phyloP scores from a whole-genome alignment of 2,888 invertebrate species.

The Rhaphigaster nebulosa region DNA sequence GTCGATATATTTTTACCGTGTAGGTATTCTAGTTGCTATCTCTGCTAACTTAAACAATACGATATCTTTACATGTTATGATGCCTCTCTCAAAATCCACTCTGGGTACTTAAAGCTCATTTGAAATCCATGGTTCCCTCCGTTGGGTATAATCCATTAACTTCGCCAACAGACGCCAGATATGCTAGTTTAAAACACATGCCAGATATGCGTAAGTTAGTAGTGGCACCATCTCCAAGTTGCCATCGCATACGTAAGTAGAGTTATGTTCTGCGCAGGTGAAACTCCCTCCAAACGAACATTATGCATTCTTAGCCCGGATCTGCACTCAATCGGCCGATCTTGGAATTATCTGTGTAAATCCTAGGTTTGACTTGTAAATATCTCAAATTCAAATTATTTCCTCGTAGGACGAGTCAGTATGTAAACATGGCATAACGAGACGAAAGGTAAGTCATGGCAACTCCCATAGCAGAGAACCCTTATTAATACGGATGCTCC shows the following conservation, averaged over 20 bases:
- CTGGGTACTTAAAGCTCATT: background rate
- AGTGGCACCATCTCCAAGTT: background rate
- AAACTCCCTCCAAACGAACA: background rate
- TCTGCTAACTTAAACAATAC: too few species aligned
- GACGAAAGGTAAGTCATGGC: slow-evolving; percentile 38
- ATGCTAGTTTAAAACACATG: background rate
- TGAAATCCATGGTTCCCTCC: background rate
- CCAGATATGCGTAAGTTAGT: background rate
- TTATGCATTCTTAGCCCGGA: slow-evolving; percentile 25
- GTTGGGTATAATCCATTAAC: background rate
- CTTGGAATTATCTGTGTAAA: slow-evolving; percentile 27
- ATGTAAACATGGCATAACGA: slow-evolving; percentile 11
- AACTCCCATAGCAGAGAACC: background rate
- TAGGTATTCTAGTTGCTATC: too few species aligned
- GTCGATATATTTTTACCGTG: too few species aligned
- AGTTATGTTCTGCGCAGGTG: background rate
- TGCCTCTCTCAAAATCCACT: background rate
- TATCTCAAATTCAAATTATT: slow-evolving; percentile 49
- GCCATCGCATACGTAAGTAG: background rate
- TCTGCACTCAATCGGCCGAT: slow-evolving; percentile 1
- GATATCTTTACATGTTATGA: background rate
- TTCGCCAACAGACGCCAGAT: background rate
- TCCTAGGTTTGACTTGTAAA: slow-evolving; percentile 31
- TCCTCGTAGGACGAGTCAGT: background rate
- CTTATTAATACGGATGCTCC: slow-evolving; percentile 30